Evolutionary conservation across 2,888 invertebrate genomes (phyloP), one percentile per base, ranked within the genome.

Genomic region (Pemphredon lugubris): DNA sequence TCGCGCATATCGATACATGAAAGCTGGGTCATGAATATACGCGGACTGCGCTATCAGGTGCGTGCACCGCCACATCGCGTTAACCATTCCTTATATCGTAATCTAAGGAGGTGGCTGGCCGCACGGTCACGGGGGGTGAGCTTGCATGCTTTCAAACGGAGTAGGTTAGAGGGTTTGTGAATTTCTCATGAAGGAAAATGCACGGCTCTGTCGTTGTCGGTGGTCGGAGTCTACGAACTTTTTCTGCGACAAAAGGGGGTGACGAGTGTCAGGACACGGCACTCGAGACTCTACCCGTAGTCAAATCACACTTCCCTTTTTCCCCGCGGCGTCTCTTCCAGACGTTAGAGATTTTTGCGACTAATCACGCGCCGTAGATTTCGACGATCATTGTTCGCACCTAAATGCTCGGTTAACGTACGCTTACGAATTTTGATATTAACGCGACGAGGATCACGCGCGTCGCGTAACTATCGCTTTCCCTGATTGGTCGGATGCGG

Each of bases 91-190:
- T 86, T 84, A 85, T 84, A 84, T 85, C 83, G 86, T 84, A 85
- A 86, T 85, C 84, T 86, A 84, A 86, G 82, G 79, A 85, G 86
- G 85, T 85, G 82, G 83, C 82, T 79, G 82, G 79, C 81, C 84
- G 82, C 67, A 63, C 76, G 77, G 78, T 81, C 79, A 73, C 72
- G 78, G 75, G n/a, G 70, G 68, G 77, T 71, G 73, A 77, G 84
- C 78, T 84, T 77, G 82, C 84, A 82, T 80, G 86, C 76, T 66
- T 82, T 80, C 78, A 83, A 83, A 83, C 78, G 75, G 79, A 81
- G 83, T 77, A 81, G 82, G 82, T 81, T 82, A 78, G 72, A 79
- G 70, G 76, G 73, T 74, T 84, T 75, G 81, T 86, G 83, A 86
- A 86, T 86, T 83, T 86, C 83, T 84, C 78, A 85, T 74, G 82